Base-by-base conservation (phyloP, 2,797 vertebrate species). In the Falco biarmicus region DNA sequence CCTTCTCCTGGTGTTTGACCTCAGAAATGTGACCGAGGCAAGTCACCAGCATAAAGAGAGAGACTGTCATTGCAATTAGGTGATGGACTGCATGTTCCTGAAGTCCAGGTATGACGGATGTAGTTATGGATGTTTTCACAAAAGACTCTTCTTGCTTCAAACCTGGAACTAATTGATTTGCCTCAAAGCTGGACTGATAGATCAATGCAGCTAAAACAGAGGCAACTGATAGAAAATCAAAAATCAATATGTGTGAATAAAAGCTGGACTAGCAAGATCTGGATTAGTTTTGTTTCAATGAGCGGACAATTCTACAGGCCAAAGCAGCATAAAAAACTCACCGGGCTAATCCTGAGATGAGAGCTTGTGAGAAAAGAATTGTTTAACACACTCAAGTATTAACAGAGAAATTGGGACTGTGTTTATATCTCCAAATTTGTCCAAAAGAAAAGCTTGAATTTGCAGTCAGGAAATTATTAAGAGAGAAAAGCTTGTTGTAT, bases 1-100 rank as follows among this genome's bases (percentile, higher is more conserved):
- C 51, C 1, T 90, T n/a, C 51, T 34, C 32, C 78, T 95, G 43
- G 51, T 69, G 66, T 95, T 96, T 79, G 84, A 70, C 81, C 89
- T 96, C 37, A 96, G 91, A 85, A 89, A 69, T 19, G 53, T 53
- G 61, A 96, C 84, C 48, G 63, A 50, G 61, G 75, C 48, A 81
- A 78, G 91, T 57, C 41, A 68, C 3, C 60, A 93, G 87, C 77
- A 57, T 64, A 56, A 90, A 95, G 0, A 71, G 74, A 77, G 90
- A 91, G 87, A 21, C 47, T 56, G 59, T 87, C 84, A 56, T 31
- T 15, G 9, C 32, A 25, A 1, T 71, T 65, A 95, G 45, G 41
- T 31, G 57, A 39, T 34, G 56, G 63, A 17, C 64, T 89, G 26
- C n/a, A n/a, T 0, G 1, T 91, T 79, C 81, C 64, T 11, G 45